Conservation (phyloP, 2,888 invertebrate genomes). For the Sesia bembeciformis region DNA sequence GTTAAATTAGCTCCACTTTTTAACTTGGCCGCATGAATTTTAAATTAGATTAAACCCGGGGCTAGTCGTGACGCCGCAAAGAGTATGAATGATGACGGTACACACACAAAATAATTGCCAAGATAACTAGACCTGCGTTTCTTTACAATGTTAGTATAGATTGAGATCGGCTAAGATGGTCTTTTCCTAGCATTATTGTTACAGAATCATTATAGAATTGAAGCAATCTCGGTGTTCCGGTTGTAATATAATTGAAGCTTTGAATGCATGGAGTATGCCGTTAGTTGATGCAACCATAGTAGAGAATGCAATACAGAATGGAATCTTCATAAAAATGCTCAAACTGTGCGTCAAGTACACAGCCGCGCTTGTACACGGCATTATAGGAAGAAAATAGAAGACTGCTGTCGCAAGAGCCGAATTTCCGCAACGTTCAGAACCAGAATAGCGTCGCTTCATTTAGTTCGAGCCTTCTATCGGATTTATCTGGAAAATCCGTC, state of each 20-base stretch:
- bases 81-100: slow-evolving; percentile 61
- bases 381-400: too few relatives aligned
- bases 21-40: slow-evolving; percentile 48
- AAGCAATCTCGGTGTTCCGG: slow-evolving; percentile 61
- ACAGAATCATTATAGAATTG: slow-evolving; percentile 58
- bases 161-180: slow-evolving; percentile 6
- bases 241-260: slow-evolving; percentile 26
- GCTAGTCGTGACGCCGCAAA: slow-evolving; percentile 66
- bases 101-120: slow-evolving; percentile 16
- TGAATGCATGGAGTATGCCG: slow-evolving; percentile 21
- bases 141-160: slow-evolving; percentile 1
- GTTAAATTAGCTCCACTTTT: neutral
- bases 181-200: slow-evolving; percentile 19
- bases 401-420: too few relatives aligned
- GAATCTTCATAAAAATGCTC: too few relatives aligned
- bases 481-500: too few relatives aligned
- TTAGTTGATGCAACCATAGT: slow-evolving; percentile 33
- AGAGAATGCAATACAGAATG: neutral
- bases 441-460: too few relatives aligned
- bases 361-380: too few relatives aligned
- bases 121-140: slow-evolving; percentile 15
- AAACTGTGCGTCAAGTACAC: too few relatives aligned
- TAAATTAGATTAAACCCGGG: slow-evolving; percentile 63
- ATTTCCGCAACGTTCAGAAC: too few relatives aligned
- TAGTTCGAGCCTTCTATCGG: too few relatives aligned